Percentiles rank a stretch among this genome's conserved stretches.
Conservation (phyloP, 2,113 vertebrate species). For the Lanius ludovicianus region DNA sequence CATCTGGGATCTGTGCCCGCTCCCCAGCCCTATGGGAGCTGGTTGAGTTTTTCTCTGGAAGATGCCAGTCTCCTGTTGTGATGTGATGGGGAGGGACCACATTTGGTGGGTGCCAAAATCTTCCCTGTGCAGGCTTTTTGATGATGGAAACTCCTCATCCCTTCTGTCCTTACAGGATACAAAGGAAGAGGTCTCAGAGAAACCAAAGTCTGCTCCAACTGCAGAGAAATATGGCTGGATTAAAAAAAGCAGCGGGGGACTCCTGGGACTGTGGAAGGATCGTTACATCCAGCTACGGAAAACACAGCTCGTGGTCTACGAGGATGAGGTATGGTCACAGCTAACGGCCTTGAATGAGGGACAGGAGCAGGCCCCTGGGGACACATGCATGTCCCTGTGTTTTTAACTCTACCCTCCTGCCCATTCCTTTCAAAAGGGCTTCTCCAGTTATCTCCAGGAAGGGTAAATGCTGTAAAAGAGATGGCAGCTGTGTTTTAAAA, state of each 20-base stretch:
- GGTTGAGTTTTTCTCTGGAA: background rate
- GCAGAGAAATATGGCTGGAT: constrained; percentile 89
- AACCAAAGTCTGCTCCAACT: constrained; percentile 61
- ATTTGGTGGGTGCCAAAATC: background rate
- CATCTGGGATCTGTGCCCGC: background rate
- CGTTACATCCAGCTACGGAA: constrained; percentile 88
- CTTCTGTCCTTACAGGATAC: constrained; percentile 54
- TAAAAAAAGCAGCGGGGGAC: constrained; percentile 86
- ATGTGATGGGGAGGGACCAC: background rate
- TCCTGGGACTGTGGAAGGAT: constrained; percentile 89
- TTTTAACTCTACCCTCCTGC: background rate
- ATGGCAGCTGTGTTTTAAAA: background rate
- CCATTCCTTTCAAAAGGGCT: background rate
- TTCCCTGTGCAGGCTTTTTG: background rate
- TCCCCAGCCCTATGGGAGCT: background rate
- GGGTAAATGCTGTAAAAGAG: background rate
- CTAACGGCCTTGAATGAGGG: background rate
- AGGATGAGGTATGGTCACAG: constrained; percentile 83
- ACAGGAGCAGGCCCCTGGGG: background rate
- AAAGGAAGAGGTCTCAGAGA: constrained; percentile 78
- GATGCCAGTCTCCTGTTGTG: background rate
- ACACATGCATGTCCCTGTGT: background rate
- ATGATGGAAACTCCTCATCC: background rate
- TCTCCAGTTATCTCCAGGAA: background rate
- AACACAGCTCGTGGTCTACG: constrained; percentile 84